Evolutionary conservation across 2,113 vertebrate genomes (phyloP), one percentile per base, ranked within the genome.

Genomic region (Hypocryptadius cinnamomeus): DNA sequence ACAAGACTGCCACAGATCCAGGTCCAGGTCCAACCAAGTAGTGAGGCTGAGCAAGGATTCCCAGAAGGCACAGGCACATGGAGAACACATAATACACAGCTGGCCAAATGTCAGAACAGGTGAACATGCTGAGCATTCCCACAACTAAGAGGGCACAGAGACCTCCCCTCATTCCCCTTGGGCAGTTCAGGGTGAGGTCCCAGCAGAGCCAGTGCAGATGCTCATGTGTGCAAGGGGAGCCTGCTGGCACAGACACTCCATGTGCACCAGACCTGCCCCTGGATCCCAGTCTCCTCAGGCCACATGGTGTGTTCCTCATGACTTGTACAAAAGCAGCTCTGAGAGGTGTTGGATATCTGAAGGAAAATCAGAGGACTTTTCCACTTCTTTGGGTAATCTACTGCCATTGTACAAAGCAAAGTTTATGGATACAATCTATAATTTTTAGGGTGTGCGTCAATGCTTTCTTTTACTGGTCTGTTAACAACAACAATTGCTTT

Each of bases 211-310:
- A 59, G 12, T 37, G 31, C 1, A 63, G 30, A 19, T 47, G 39
- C 21, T 59, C 5, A 2, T 19, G 59, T 0, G 0, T 70, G 37
- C 19, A 54, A 30, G 11, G 24, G 9, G 22, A 90, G 39, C 10
- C 35, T 76, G 9, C 31, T 2, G 1, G 25, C 13, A 8, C 0
- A 23, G 35, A n/a, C 33, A 23, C 2, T 20, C 24, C 1, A 3
- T 33, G 33, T 64, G 13, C 14, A n/a, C n/a, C 44, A 15, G 12
- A 42, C 6, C 65, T 64, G 23, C 40, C 6, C 51, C 21, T 59
- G 71, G 25, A 50, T 39, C 11, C 25, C 35, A 45, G 17, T 50
- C 7, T 79, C 45, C 16, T 17, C 42, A 40, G 27, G 22, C 21
- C 45, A 56, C 24, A 4, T 3, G 16, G 10, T 28, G 13, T 28